Evolutionary conservation across 1,140 invertebrate species (phyloP), one percentile per base, ranked within the genome.

Genomic region (Cataglyphis hispanica): DNA sequence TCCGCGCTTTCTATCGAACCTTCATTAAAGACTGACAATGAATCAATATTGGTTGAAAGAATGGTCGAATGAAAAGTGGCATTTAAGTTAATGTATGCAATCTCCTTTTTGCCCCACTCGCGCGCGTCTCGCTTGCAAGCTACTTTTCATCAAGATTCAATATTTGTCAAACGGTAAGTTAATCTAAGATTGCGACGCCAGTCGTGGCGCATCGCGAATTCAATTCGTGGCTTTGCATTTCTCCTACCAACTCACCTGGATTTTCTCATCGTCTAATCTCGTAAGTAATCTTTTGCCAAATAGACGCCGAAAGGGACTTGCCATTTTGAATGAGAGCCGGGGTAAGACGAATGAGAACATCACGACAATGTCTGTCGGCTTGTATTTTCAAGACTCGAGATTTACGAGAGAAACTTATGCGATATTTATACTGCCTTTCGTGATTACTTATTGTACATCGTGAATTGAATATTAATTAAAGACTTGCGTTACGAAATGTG

Each of bases 211-310:
- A 40, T 60, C 53, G 16, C 50, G 34, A 40, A 75, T 75, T n/a
- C 19, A 75, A 40, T 27, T 13, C 53, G 19, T 19, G 46, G 34
- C 8, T 60, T 75, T 60, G n/a, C 53, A 16, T 43, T 58, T 37
- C 56, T 58, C 53, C n/a, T 10, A 13, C 31, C n/a, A 11, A 22
- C 27, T 53, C n/a, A 60, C 13, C n/a, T 43, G 53, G 19, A 75
- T 75, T 75, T 56, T n/a, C 0, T 64, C 61, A 56, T 37, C 56
- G 70, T 56, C 76, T 58, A 67, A 72, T 72, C 46, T 72, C 46
- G 67, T 34, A 25, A 69, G 50, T 86, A 75, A 87, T 87, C 74
- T 56, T 78, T 75, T 4, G 53, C n/a, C 37, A 87, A 70, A 67
- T 58, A 70, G 83, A 87, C 61, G 83, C 16, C 16, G 19, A 70